Base-by-base conservation (phyloP, 2,888 invertebrate genomes). In the Furcula furcula region DNA sequence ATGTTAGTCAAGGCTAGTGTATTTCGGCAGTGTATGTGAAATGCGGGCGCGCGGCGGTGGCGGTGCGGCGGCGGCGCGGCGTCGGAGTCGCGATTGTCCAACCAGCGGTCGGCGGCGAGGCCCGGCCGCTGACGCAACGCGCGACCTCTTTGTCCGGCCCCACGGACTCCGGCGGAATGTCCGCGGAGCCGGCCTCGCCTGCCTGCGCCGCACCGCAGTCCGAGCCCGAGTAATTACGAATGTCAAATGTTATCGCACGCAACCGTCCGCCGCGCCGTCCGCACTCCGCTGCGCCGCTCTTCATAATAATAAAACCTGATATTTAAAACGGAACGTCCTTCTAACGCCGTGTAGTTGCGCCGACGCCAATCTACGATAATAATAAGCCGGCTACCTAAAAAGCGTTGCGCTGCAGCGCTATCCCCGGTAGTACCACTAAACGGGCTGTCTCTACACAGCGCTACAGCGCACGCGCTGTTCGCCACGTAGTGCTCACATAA, bases 311-410 rank as follows among this genome's bases (percentile, higher is more conserved):
- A 88, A 88, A 88, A 88, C 88, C 88, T 87, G 88, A 88, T 88
- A 88, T 88, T 88, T 88, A 88, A 88, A 88, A 88, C 88, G 88
- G 88, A 88, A 88, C 88, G 88, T 88, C 88, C 88, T 88, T 88
- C 88, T 88, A 88, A 88, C 88, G 87, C 86, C 85, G 88, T 87
- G 87, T 88, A 88, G 88, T 88, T 88, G 88, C 88, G 88, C 88
- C 88, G 88, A 88, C 88, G 88, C 88, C 88, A 88, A 88, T 88
- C 88, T 88, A 88, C 88, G 87, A 88, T 88, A 88, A 88, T 88
- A 88, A 88, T 88, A 88, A 88, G 87, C 85, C 83, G 81, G 70
- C 77, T 73, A 74, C 76, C 74, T 55, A 70, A 68, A 67, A 60
- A 74, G 65, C 70, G 52, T 53, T 65, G 65, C 73, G 79, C 73